phyloP scores from a whole-genome alignment of 2,113 vertebrate genomes.

The Pterophyllum scalare region DNA sequence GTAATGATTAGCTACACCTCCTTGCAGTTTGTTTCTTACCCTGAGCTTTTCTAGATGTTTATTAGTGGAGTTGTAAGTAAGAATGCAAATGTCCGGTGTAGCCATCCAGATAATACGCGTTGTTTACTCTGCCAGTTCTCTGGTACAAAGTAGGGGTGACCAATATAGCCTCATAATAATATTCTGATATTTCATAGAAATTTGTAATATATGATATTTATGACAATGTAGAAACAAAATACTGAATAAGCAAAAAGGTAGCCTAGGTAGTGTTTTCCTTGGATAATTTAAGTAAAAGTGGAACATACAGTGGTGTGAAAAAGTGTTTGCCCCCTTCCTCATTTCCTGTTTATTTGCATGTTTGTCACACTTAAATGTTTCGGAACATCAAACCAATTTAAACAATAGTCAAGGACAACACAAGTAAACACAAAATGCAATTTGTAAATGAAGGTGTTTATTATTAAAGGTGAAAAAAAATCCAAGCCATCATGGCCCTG shows the following conservation, averaged over 20 bases:
- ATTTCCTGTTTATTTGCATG: too few species aligned
- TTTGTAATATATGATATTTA: not conserved
- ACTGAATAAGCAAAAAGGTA: not conserved
- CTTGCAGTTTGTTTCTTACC: not conserved
- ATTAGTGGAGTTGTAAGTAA: not conserved
- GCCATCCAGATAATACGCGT: not conserved
- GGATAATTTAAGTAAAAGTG: not conserved
- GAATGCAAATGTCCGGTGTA: not conserved
- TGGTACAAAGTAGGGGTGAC: not conserved
- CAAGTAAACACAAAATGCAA: too few species aligned
- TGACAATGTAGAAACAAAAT: not conserved
- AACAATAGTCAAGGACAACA: too few species aligned
- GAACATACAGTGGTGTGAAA: too few species aligned
- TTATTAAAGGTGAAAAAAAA: too few species aligned
- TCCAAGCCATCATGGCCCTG: too few species aligned
- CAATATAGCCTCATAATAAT: not conserved
- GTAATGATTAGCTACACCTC: not conserved
- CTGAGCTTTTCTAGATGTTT: not conserved
- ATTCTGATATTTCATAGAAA: not conserved
- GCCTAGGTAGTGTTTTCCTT: not conserved
- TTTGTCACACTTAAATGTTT: too few species aligned
- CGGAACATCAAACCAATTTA: too few species aligned
- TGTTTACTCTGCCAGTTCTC: not conserved
- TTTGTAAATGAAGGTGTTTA: too few species aligned
- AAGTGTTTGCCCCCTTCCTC: too few species aligned